phyloP scores from a whole-genome alignment of 2,113 vertebrate species.

The Oreochromis spilurus region DNA sequence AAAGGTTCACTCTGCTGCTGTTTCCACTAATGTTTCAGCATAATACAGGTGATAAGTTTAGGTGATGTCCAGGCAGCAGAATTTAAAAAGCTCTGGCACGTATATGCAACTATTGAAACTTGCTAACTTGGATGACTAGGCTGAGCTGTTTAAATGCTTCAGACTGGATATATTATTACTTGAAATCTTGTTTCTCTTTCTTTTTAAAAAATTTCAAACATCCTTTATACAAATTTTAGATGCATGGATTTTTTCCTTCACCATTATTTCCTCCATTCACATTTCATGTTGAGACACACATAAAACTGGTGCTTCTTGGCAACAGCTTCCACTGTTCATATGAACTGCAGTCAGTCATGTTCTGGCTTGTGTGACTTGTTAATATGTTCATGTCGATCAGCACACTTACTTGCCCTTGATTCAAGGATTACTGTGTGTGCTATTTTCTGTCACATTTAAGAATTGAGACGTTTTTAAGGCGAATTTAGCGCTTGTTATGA shows the following conservation, averaged over 20 bases:
- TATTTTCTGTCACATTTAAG: neutral
- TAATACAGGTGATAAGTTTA: neutral
- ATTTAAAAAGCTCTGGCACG: neutral
- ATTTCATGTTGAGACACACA: neutral
- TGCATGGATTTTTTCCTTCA: neutral
- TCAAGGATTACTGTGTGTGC: neutral
- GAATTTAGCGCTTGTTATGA: neutral
- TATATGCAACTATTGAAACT: neutral
- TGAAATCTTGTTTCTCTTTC: neutral
- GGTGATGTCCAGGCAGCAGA: neutral
- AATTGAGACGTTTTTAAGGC: neutral
- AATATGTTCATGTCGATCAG: neutral
- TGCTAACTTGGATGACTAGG: neutral
- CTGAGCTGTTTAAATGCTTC: neutral
- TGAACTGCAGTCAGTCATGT: slow-evolving; percentile 18
- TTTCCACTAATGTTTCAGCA: neutral
- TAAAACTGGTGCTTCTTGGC: neutral
- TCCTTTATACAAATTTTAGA: neutral
- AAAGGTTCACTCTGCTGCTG: neutral
- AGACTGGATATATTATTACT: neutral
- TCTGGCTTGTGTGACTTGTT: slow-evolving; percentile 4
- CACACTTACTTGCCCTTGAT: neutral
- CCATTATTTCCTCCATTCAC: neutral
- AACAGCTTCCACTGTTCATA: neutral
- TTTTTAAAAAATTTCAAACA: neutral